These are phyloP conservation scores for Platysteira castanea DNA, from an alignment of 2,113 vertebrate genomes.

Conservation along the genomic window DNA sequence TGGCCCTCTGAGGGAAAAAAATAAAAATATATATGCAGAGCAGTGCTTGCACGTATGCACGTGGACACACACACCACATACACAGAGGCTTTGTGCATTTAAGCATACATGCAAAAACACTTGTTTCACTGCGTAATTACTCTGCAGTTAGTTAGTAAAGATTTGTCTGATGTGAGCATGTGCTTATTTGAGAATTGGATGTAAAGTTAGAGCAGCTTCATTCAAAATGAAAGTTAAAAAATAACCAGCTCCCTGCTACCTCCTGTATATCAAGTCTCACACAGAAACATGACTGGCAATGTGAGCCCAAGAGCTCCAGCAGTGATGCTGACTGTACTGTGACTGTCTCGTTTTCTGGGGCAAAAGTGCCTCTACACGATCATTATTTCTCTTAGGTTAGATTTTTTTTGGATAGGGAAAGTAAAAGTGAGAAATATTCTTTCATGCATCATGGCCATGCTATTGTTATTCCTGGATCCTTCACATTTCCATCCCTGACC, in stretches of 20 bases:
- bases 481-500: not conserved
- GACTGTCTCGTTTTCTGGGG: not conserved
- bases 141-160: not conserved
- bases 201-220: not conserved
- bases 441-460: rapidly evolving
- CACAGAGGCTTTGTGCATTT: not conserved
- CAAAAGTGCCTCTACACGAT: not conserved
- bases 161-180: not conserved
- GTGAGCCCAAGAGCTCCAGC: not conserved
- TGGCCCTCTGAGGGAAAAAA: not conserved
- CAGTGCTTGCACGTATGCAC: not conserved
- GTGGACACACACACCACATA: rapidly evolving
- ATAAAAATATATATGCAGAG: not conserved
- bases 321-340: not conserved
- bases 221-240: not conserved
- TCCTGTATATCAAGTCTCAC: not conserved
- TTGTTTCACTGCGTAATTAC: not conserved
- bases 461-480: not conserved
- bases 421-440: not conserved
- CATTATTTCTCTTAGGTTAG: not conserved
- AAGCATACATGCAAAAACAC: not conserved
- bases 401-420: not conserved
- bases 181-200: not conserved
- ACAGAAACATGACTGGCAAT: not conserved
- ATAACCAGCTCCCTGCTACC: not conserved